Conservation (phyloP, 2,113 vertebrate species). For the Alectura lathami region DNA sequence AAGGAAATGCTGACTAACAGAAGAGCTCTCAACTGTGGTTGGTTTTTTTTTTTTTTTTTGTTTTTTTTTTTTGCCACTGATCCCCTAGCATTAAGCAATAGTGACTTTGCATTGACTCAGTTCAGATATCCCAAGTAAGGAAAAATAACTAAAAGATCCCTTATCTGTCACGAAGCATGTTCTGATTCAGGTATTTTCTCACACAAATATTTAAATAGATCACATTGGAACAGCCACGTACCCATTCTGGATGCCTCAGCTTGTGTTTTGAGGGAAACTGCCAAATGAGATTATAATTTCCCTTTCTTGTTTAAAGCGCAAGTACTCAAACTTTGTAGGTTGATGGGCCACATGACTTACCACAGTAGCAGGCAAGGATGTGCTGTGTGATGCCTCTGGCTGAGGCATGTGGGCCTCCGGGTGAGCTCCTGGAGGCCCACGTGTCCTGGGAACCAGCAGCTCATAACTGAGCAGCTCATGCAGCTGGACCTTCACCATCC, state of each 20-base stretch:
- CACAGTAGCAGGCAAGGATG: not conserved
- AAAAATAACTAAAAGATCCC: conserved; percentile 3
- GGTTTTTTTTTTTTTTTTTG: not conserved
- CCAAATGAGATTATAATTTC: not conserved
- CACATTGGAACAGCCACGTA: not conserved
- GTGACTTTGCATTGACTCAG: conserved; percentile 10
- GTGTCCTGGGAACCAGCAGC: not conserved
- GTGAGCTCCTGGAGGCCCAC: not conserved
- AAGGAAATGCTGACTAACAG: conserved; percentile 61
- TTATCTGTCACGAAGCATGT: not conserved
- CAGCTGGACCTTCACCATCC: not conserved
- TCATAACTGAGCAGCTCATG: not conserved
- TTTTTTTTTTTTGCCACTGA: not conserved
- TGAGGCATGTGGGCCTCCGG: no score
- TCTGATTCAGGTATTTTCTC: conserved; percentile 28
- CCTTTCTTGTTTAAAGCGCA: conserved; percentile 6
- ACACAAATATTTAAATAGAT: not conserved
- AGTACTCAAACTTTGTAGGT: not conserved
- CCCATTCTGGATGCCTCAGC: not conserved
- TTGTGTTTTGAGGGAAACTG: not conserved
- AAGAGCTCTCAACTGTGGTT: not conserved
- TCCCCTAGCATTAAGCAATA: not conserved
- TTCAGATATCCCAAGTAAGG: not conserved
- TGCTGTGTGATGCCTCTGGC: not conserved
- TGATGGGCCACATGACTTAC: not conserved